Evolutionary conservation across 2,113 vertebrate species (phyloP).

Genomic region (Prunella fulvescens): DNA sequence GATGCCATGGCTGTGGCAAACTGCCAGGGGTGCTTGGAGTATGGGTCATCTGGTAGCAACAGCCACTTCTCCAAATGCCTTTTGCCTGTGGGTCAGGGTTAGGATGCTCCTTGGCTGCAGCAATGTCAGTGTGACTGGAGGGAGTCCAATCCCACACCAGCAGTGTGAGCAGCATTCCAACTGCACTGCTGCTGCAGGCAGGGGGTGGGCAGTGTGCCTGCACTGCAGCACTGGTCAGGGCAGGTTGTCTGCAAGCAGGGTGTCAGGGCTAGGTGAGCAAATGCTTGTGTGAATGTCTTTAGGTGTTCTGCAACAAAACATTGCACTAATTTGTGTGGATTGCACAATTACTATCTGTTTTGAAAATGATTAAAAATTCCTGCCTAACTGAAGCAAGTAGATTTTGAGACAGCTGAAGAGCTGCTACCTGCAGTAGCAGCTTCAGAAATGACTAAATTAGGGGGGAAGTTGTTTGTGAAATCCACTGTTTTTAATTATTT

Average conservation of each 20-base stretch:
- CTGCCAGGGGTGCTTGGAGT: background rate
- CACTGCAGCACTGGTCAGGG: rapidly evolving
- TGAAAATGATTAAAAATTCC: background rate
- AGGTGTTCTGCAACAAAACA: background rate
- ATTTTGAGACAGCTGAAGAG: background rate
- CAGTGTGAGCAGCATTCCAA: background rate
- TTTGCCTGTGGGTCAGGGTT: rapidly evolving
- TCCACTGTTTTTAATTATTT: background rate
- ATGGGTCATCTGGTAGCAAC: background rate
- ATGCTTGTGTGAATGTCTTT: background rate
- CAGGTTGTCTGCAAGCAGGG: background rate
- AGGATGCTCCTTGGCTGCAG: rapidly evolving
- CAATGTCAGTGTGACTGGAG: rapidly evolving
- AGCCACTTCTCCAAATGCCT: background rate
- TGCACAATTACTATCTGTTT: background rate
- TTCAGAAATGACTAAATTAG: background rate
- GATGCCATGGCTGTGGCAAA: background rate
- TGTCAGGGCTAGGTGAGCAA: background rate
- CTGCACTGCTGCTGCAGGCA: rapidly evolving
- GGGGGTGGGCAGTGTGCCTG: background rate
- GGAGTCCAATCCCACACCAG: rapidly evolving
- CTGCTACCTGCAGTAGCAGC: background rate
- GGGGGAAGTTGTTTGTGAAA: background rate
- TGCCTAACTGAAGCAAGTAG: background rate
- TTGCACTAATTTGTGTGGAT: no score